Conservation (phyloP, 64 coral and sea anemone species). For the Platygyra sinensis region DNA sequence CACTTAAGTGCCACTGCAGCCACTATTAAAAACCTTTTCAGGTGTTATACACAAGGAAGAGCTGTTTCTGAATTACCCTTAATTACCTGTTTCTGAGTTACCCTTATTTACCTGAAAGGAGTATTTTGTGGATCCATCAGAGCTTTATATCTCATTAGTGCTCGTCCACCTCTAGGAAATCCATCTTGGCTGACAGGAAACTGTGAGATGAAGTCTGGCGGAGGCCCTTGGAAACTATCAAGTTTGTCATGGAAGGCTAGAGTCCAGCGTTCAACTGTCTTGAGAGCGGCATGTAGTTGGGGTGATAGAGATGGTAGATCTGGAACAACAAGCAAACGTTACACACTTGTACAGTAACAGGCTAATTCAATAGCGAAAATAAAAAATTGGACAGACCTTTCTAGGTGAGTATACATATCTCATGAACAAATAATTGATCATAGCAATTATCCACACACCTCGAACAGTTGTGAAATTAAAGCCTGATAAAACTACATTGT, state of each 20-base stretch:
- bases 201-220: constrained; percentile 82
- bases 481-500: too few species aligned
- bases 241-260: constrained; percentile 79
- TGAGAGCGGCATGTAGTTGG: constrained; percentile 83
- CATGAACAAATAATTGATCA: too few species aligned
- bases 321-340: constrained; percentile 1
- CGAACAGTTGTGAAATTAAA: too few species aligned
- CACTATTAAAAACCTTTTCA: too few species aligned
- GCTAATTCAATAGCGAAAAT: neutral
- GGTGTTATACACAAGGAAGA: too few species aligned
- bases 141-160: constrained; percentile 94
- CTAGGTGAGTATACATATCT: too few species aligned
- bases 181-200: constrained; percentile 86
- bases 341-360: neutral
- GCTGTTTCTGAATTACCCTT: neutral
- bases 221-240: constrained; percentile 79
- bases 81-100: constrained; percentile 60
- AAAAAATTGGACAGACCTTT: too few species aligned
- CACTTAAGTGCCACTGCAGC: neutral
- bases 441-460: too few species aligned
- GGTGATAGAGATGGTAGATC: constrained; percentile 94
- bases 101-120: constrained; percentile 79
- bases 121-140: constrained; percentile 96
- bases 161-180: constrained; percentile 84
- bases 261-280: constrained; percentile 91